Evolutionary conservation across 2,888 invertebrate genomes (phyloP), one percentile per base, ranked within the genome.

Genomic region (Agrotis puta): DNA sequence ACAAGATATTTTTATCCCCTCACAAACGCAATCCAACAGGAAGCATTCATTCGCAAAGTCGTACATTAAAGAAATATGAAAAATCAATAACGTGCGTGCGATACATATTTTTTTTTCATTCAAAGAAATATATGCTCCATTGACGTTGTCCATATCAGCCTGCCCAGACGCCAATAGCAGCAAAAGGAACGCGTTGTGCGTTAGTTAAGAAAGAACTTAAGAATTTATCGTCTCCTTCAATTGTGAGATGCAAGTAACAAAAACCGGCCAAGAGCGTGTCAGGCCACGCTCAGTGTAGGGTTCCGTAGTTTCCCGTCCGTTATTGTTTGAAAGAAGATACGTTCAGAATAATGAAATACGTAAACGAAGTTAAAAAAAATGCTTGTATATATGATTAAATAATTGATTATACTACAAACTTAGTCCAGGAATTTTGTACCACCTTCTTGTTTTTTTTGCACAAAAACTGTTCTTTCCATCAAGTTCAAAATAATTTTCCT

Each of bases 1-100:
- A 68, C 77, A 70, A 53, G 72, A 63, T 82, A 84, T 84, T 70
- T 82, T 73, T 78, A 82, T 69, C 47, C 20, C 39, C 43, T 62
- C 64, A 56, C 45, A 61, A 61, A 70, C 59, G 43, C 53, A 71
- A 71, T 64, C 58, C 39, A 62, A 78, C 33, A 64, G 62, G 48
- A 78, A 72, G 54, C 50, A 59, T 63, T 48, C 50, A 67, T 67
- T 64, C 47, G 47, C 50, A 45, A 59, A 71, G n/a, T 54, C 39
- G 22, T 63, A 50, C 16, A 69, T 70, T 54, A 43, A 51, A 65
- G 5, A 51, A 3, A 39, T 27, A 51, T 51, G 58, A 61, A 62
- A 71, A 81, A 78, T 71, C 63, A 77, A 77, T 79, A 77, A 68
- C 50, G 39, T 56, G 39, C 1, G 33, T n/a, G 43, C 33, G 27